phyloP scores from a whole-genome alignment of 2,797 vertebrate species.

The Sitta carolinensis region DNA sequence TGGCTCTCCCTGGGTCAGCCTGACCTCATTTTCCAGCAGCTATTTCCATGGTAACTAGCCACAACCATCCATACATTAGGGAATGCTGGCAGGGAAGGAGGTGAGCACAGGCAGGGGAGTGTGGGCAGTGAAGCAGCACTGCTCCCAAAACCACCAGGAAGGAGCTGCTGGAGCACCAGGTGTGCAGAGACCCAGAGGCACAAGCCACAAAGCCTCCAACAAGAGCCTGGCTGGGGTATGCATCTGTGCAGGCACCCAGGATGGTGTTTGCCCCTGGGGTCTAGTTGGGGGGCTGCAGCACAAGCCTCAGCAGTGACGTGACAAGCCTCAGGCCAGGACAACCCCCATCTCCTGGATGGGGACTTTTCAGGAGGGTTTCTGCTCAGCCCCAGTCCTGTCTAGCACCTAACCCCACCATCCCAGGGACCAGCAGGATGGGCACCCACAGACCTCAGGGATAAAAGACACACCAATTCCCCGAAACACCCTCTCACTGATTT shows the following conservation, averaged over 20 bases:
- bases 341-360: accelerated
- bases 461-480: background rate
- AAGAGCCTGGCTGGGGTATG: background rate
- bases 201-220: background rate
- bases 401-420: background rate
- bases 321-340: background rate
- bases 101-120: background rate
- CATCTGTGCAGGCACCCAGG: background rate
- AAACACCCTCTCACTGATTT: background rate
- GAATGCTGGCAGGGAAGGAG: background rate
- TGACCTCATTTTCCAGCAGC: constrained; percentile 34
- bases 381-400: background rate
- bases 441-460: background rate
- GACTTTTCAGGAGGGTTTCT: background rate
- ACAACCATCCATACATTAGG: constrained; percentile 28
- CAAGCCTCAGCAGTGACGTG: background rate
- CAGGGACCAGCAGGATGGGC: background rate
- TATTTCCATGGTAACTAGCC: constrained; percentile 26
- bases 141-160: background rate
- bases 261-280: background rate
- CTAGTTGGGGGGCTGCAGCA: accelerated
- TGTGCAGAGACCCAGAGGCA: background rate
- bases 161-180: background rate
- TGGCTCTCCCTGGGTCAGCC: background rate
- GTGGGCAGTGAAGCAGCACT: background rate